Evolutionary conservation across 2,113 vertebrate species (phyloP).

Genomic region (Anas platyrhynchos): DNA sequence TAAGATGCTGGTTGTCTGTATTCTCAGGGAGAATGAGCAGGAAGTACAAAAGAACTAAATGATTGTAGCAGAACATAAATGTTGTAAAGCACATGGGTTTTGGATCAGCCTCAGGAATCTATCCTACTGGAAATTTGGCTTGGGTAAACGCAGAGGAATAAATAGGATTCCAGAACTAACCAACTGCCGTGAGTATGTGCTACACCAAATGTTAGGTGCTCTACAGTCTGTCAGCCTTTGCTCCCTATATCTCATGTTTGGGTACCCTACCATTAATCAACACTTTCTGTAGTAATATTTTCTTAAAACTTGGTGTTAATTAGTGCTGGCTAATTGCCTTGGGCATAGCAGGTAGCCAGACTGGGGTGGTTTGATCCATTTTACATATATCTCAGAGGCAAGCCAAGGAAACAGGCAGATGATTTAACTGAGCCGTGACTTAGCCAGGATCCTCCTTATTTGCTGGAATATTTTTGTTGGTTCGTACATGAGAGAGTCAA

Average conservation of each 20-base stretch:
- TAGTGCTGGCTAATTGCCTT: neutral
- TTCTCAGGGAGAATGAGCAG: neutral
- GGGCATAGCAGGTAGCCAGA: neutral
- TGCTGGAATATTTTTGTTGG: neutral
- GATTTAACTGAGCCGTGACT: neutral
- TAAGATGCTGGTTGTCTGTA: neutral
- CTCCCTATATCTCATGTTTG: neutral
- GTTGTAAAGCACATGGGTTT: fast-evolving
- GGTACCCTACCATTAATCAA: neutral
- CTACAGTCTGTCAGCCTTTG: neutral
- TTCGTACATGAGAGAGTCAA: neutral
- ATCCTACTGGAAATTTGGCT: neutral
- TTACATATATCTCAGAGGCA: neutral
- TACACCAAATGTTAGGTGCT: neutral
- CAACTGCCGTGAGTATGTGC: neutral
- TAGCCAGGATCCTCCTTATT: neutral
- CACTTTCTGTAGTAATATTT: neutral
- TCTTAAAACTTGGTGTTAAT: neutral
- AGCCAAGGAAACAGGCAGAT: neutral
- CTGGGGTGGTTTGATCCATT: neutral
- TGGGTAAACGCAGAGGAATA: neutral
- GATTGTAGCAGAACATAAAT: neutral
- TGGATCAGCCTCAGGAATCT: neutral
- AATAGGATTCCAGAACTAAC: neutral
- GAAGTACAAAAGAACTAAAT: neutral